Evolutionary conservation across 2,888 invertebrate genomes (phyloP), one percentile per base, ranked within the genome.

Genomic region (Pollenia amentaria): DNA sequence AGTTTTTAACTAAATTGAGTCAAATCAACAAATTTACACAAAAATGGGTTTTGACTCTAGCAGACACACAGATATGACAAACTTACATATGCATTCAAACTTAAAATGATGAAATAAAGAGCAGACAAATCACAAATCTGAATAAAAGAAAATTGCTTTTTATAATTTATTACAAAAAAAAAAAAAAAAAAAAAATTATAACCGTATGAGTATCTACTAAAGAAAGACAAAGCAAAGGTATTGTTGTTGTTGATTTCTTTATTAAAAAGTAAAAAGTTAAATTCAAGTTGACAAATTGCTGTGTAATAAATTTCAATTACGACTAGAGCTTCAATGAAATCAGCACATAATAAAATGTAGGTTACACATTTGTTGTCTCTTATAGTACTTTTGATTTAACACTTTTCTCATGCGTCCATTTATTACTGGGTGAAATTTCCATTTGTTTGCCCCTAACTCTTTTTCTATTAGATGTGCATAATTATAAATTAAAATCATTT

Each of bases 11-110:
- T 72, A 62, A 80, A 80, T 80, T 81, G 46, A 80, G 72, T 80
- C 42, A 72, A 81, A 65, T 80, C 70, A 79, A 64, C 21, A 72
- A 80, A 80, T 79, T 72, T 72, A 80, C 44, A 64, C 64, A 80
- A 42, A 67, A 53, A 1, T 11, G 3, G 10, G 9, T 42, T 55
- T 42, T 9, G 42, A 29, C 11, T 42, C 21, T 3, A 48, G 46
- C 29, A n/a, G 9, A 8, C 21, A 46, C 1, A 44, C 14, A 46
- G 2, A 12, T 18, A 46, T 46, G 10, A 48, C 38, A 18, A 10
- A 40, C n/a, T 14, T 4, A 40, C 42, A 40, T 2, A 46, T 7
- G 8, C n/a, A 29, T 12, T 7, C 21, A 48, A 1, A n/a, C 18
- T 16, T 38, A 55, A 4, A 55, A 72, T 55, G 55, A 40, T 6